Base-by-base conservation (phyloP, 2,888 invertebrate species). In the Tipula confusa region DNA sequence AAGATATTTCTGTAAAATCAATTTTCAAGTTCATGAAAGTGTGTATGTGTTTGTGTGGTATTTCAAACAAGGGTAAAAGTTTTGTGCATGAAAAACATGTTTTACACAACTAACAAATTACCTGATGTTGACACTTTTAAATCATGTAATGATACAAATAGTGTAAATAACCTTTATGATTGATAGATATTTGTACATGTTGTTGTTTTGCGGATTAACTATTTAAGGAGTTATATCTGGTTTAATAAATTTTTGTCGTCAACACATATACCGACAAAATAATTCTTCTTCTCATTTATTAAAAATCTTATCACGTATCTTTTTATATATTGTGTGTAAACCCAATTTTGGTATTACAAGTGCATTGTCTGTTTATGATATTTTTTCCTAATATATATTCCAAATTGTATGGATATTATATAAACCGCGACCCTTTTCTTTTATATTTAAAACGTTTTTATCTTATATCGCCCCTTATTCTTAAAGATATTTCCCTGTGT, bases 181-280 rank as follows among this genome's bases (percentile, higher is more conserved):
- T 64, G 64, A 64, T 64, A 24, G 64, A 11, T 18, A 24, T 33
- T n/a, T n/a, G 33, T 33, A 33, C n/a, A n/a, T 18, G 24, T 64
- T 64, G 9, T 64, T 64, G 64, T 64, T 24, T 64, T 64, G 64
- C 64, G 64, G 64, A 64, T 64, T 64, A 64, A 24, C 24, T 64
- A 64, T 64, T 64, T 64, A 64, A 64, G 64, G 64, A 64, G 64
- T 64, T 64, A 64, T 64, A 64, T 64, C 64, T 64, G 64, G 64
- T 64, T 64, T 64, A 64, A 64, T 24, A 64, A 64, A 24, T 24
- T 24, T 64, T 64, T 64, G 24, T 64, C 64, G 64, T 64, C 64
- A 64, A 64, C 64, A 64, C 64, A n/a, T n/a, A n/a, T n/a, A 64
- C 64, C 64, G 64, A 64, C 64, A 64, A 64, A 64, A 64, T 24